Percentiles rank a stretch among this genome's conserved stretches.
These are phyloP conservation scores for Turnix velox DNA, from an alignment of 2,113 vertebrate species.

Conservation along the genomic window DNA sequence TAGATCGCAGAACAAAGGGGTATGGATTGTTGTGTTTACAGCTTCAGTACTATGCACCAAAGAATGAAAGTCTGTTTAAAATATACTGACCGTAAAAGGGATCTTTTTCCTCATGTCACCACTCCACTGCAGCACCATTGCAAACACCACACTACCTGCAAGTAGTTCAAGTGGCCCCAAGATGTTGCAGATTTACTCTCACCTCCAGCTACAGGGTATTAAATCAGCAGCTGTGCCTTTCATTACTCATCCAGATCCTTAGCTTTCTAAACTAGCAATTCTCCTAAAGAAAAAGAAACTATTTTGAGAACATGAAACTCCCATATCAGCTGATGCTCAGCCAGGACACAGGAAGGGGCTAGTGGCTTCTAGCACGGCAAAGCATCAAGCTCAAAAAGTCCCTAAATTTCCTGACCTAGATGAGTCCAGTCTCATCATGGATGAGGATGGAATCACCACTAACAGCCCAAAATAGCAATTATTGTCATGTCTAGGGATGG, in stretches of 20 bases:
- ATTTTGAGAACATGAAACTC: neutral
- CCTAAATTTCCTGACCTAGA: neutral
- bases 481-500: neutral
- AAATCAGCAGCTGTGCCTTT: neutral
- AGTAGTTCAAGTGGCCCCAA: neutral
- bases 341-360: neutral
- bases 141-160: neutral
- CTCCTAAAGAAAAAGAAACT: neutral
- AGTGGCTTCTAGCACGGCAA: neutral
- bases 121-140: neutral
- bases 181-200: neutral
- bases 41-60: neutral
- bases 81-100: neutral
- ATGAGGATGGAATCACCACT: neutral
- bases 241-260: neutral
- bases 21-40: neutral
- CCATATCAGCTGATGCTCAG: neutral
- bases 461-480: neutral
- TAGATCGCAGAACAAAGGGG: neutral
- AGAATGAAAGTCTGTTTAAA: neutral
- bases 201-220: neutral
- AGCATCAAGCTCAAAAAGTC: neutral
- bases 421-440: neutral
- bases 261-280: neutral
- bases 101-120: neutral